These are phyloP conservation scores for Albula glossodonta DNA, from an alignment of 2,113 vertebrate species.

Conservation along the genomic window DNA sequence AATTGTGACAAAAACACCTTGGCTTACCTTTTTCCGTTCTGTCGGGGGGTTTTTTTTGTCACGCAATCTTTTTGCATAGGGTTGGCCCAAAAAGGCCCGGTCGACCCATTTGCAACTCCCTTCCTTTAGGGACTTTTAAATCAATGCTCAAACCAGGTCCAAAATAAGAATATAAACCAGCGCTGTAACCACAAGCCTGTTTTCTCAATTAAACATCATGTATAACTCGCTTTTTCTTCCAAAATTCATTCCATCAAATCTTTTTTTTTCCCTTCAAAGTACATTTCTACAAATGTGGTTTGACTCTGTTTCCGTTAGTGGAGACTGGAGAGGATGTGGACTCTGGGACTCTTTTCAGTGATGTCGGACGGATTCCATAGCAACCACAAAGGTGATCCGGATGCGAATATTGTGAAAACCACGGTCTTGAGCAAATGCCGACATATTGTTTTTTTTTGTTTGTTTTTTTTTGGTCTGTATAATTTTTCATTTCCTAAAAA, in stretches of 20 bases:
- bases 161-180: constrained; percentile 57
- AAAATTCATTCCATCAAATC: constrained; percentile 59
- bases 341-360: constrained; percentile 54
- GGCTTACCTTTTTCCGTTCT: background rate
- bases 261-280: constrained; percentile 59
- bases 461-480: constrained; percentile 17
- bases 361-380: constrained; percentile 51
- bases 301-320: constrained; percentile 60
- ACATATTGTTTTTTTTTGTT: constrained; percentile 12
- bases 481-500: constrained; percentile 12
- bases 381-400: constrained; percentile 42
- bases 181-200: constrained; percentile 68
- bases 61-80: background rate
- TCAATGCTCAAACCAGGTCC: constrained; percentile 42
- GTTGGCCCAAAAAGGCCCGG: background rate
- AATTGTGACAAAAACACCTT: constrained; percentile 6
- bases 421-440: constrained; percentile 44
- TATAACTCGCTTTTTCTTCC: constrained; percentile 51
- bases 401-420: constrained; percentile 48
- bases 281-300: constrained; percentile 64
- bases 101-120: constrained; percentile 17
- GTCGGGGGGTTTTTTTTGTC: background rate
- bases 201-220: constrained; percentile 65
- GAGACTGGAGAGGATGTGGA: constrained; percentile 52
- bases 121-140: constrained; percentile 52